These are phyloP conservation scores for Orientallactaga sibirica DNA, from an alignment of 2,797 vertebrate genomes.

Conservation along the genomic window DNA sequence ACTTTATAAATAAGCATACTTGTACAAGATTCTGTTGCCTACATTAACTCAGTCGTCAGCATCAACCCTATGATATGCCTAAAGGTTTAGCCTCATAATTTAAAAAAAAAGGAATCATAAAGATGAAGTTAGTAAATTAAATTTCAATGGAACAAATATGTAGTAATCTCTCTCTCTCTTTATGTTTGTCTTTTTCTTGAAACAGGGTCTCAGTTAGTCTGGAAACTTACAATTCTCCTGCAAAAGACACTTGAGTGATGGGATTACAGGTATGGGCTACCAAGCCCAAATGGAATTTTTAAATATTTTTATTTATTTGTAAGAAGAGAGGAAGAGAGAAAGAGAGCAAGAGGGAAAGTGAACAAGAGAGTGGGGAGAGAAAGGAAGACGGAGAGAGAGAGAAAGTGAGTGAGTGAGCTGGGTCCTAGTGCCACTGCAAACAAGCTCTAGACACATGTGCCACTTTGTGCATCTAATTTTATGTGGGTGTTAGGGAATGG, in stretches of 20 bases:
- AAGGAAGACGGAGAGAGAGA: too few relatives aligned
- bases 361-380: too few relatives aligned
- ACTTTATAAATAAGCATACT: background rate
- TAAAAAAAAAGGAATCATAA: conserved; percentile 19
- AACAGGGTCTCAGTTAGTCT: background rate
- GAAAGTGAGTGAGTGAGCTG: too few relatives aligned
- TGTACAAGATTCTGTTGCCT: background rate
- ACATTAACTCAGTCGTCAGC: background rate
- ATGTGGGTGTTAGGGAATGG: too few relatives aligned
- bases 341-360: too few relatives aligned
- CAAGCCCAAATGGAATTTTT: background rate
- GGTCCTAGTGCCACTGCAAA: too few relatives aligned
- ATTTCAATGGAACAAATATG: background rate
- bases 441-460: too few relatives aligned
- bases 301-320: too few relatives aligned
- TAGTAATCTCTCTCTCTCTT: background rate
- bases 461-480: too few relatives aligned
- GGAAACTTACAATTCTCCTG: background rate
- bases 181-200: background rate
- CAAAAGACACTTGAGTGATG: background rate
- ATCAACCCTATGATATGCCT: background rate
- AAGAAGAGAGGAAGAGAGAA: too few relatives aligned
- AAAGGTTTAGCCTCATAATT: background rate
- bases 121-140: conserved; percentile 27
- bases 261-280: background rate